phyloP scores from a whole-genome alignment of 2,113 vertebrate genomes.

The Nanger granti region DNA sequence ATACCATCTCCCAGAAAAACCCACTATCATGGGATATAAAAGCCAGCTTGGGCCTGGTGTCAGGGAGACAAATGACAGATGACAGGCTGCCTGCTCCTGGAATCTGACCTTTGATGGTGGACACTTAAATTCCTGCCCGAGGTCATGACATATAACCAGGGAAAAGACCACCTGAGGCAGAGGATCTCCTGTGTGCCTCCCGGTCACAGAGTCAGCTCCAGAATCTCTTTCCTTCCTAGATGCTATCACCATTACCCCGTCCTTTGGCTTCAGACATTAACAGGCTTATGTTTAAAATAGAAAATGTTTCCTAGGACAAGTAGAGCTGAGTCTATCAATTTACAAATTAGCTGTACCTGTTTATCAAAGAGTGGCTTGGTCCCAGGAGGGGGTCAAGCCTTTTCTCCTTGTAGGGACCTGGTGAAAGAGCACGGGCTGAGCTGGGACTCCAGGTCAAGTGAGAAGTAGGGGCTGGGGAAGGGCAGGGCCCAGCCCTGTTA shows the following conservation, averaged over 20 bases:
- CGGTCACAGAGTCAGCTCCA: not conserved
- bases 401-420: not conserved
- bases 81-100: not conserved
- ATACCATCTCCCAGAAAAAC: not conserved
- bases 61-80: not conserved
- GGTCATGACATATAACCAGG: not conserved
- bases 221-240: not conserved
- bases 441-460: not conserved
- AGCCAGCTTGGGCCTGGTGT: not conserved
- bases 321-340: not conserved
- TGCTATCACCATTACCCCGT: not conserved
- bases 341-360: not conserved
- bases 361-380: not conserved
- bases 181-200: rapidly evolving
- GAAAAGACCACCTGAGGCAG: not conserved
- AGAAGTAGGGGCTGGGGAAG: not conserved
- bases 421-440: not conserved
- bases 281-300: not conserved
- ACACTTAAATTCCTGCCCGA: not conserved
- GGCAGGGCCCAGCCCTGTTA: not conserved
- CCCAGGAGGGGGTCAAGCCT: not conserved
- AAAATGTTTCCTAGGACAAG: not conserved
- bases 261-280: not conserved
- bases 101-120: not conserved
- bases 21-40: not conserved